These are phyloP conservation scores for Pangasius larnaudii DNA, from an alignment of 2,797 vertebrate genomes.

Conservation along the genomic window DNA sequence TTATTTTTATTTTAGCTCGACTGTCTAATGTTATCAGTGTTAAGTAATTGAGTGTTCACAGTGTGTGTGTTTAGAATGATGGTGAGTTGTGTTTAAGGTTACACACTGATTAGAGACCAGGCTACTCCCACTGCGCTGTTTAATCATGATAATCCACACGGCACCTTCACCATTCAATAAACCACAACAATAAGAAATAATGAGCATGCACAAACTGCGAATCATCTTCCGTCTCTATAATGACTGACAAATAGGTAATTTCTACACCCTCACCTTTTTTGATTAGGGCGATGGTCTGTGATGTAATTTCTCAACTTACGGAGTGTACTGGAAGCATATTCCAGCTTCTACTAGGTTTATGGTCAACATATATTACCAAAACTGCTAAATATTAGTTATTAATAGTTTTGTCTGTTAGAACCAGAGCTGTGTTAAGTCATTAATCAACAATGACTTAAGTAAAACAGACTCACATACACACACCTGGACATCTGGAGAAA, in stretches of 20 bases:
- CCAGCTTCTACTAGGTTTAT: background rate
- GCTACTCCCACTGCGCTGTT: constrained; percentile 4
- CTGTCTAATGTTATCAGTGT: background rate
- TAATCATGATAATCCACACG: constrained; percentile 25
- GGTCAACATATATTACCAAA: background rate
- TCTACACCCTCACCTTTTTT: background rate
- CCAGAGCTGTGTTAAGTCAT: background rate
- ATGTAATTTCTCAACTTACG: background rate
- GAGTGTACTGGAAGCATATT: background rate
- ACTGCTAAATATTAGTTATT: background rate
- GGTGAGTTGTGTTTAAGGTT: constrained; percentile 20
- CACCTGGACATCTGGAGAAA: background rate
- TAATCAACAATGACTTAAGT: background rate
- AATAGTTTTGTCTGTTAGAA: background rate
- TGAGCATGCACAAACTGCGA: background rate
- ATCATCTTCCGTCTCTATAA: background rate
- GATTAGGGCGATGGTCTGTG: background rate
- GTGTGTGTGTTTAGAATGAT: background rate
- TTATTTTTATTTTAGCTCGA: background rate
- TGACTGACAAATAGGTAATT: background rate
- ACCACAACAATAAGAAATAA: constrained; percentile 39
- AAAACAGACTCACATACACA: background rate
- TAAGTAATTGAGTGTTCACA: background rate
- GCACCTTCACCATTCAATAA: constrained; percentile 5
- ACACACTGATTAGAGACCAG: constrained; percentile 23